A percentile compares a stretch with the other conserved stretches of the same genome.
Conservation (phyloP, 2,797 vertebrate genomes). For the Microctenopoma stevenorrisi region DNA sequence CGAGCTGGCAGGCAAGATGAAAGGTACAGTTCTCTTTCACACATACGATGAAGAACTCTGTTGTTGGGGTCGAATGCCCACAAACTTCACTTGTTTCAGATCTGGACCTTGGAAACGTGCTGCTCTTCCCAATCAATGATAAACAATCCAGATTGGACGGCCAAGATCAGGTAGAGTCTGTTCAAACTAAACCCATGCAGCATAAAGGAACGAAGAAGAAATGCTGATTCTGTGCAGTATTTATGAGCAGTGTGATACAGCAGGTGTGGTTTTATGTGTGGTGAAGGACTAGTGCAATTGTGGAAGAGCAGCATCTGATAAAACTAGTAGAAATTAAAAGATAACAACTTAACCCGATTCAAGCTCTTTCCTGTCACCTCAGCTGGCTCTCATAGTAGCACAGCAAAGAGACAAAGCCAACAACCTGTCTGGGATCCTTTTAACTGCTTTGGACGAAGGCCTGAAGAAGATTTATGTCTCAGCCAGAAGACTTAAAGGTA, state of each 20-base stretch:
- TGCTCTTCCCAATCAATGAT: conserved; percentile 92
- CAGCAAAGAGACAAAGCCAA: conserved; percentile 89
- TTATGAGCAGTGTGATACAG: neutral
- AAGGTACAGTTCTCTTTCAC: conserved; percentile 80
- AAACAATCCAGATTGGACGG: conserved; percentile 88
- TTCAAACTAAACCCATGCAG: neutral
- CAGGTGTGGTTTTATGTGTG: neutral
- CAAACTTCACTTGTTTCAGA: conserved; percentile 79
- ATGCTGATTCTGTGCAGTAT: neutral
- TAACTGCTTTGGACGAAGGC: conserved; percentile 89
- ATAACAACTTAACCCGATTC: conserved; percentile 6
- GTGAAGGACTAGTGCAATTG: conserved; percentile 4
- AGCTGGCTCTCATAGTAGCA: conserved; percentile 92
- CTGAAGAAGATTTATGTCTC: conserved; percentile 89
- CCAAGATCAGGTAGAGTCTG: conserved; percentile 86
- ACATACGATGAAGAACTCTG: neutral
- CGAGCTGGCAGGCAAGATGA: conserved; percentile 92
- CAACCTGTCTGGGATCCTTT: conserved; percentile 89
- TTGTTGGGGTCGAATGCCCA: neutral
- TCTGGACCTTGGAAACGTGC: conserved; percentile 87
- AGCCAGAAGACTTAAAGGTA: conserved; percentile 89
- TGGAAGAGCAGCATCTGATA: neutral
- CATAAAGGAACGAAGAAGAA: neutral
- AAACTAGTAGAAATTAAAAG: neutral
- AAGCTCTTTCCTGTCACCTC: conserved; percentile 48